Conservation (phyloP, 2,888 invertebrate genomes). For the Drosophila paucipuncta region DNA sequence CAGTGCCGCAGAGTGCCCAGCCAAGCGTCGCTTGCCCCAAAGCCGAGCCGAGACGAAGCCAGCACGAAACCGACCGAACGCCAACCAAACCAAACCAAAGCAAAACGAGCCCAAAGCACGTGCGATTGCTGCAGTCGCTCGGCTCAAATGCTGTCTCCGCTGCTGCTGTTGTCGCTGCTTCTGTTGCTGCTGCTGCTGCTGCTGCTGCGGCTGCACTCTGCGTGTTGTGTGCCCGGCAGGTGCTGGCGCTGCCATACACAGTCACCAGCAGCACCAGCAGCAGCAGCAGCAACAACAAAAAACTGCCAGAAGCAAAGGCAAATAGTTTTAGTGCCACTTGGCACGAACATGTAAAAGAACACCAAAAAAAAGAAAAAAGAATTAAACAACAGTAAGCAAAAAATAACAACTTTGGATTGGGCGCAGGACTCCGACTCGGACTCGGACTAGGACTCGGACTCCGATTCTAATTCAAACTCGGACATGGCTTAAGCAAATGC, state of each 20-base stretch:
- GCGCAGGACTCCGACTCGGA: conserved; percentile 8
- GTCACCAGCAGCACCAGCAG: background rate
- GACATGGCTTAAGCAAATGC: conserved; percentile 42
- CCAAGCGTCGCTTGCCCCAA: conserved; percentile 28
- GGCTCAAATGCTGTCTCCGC: conserved; percentile 32
- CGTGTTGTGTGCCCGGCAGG: conserved; percentile 62
- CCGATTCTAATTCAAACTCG: conserved; percentile 20
- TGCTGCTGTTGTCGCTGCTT: conserved; percentile 24
- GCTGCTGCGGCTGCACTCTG: conserved; percentile 52
- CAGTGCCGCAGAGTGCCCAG: conserved; percentile 6
- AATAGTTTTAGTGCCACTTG: conserved; percentile 81
- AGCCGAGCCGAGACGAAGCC: conserved; percentile 26
- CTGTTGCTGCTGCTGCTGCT: conserved; percentile 44
- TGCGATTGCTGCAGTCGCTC: conserved; percentile 62
- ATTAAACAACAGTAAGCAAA: conserved; percentile 8
- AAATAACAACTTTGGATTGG: conserved; percentile 1
- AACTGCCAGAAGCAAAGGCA: conserved; percentile 64
- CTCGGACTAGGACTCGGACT: conserved; percentile 17
- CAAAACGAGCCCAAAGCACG: conserved; percentile 44
- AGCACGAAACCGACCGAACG: conserved; percentile 10
- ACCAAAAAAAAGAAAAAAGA: conserved; percentile 32
- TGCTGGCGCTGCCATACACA: conserved; percentile 37
- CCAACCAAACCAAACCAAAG: conserved; percentile 4
- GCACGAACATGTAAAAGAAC: conserved; percentile 75
- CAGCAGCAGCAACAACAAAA: conserved; percentile 29